Evolutionary conservation across 2,888 invertebrate genomes (phyloP).

Genomic region (Spilosoma lubricipeda): DNA sequence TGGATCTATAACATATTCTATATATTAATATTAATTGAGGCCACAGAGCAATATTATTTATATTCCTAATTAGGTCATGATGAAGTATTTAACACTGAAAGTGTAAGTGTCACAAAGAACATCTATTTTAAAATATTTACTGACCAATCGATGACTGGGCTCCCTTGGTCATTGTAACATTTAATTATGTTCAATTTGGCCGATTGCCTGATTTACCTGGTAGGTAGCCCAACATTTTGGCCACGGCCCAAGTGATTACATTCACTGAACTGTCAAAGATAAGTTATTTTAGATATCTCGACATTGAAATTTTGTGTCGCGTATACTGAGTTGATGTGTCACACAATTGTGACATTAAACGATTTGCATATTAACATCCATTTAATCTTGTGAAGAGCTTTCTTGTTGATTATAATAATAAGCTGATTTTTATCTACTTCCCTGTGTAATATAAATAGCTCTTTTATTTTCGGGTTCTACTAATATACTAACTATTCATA

Average conservation of each 20-base stretch:
- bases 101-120: slow-evolving; percentile 42
- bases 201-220: slow-evolving; percentile 82
- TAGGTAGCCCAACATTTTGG: slow-evolving; percentile 78
- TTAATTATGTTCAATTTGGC: slow-evolving; percentile 84
- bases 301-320: slow-evolving; percentile 77
- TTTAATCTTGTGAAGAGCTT: slow-evolving; percentile 3
- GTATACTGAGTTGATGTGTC: slow-evolving; percentile 29
- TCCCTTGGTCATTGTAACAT: slow-evolving; percentile 80
- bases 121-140: slow-evolving; percentile 60
- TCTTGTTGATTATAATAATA: neutral
- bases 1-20: too few species aligned
- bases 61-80: neutral
- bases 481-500: too few species aligned
- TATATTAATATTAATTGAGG: neutral
- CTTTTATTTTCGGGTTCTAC: neutral
- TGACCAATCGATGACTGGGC: slow-evolving; percentile 73
- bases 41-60: neutral
- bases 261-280: slow-evolving; percentile 84
- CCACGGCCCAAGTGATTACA: slow-evolving; percentile 78
- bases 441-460: neutral
- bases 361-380: slow-evolving; percentile 55
- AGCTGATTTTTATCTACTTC: neutral
- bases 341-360: slow-evolving; percentile 59
- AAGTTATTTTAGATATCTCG: slow-evolving; percentile 84
- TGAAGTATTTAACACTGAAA: slow-evolving; percentile 32